Evolutionary conservation across 2,113 vertebrate species (phyloP).

Genomic region (Halichoeres trimaculatus): DNA sequence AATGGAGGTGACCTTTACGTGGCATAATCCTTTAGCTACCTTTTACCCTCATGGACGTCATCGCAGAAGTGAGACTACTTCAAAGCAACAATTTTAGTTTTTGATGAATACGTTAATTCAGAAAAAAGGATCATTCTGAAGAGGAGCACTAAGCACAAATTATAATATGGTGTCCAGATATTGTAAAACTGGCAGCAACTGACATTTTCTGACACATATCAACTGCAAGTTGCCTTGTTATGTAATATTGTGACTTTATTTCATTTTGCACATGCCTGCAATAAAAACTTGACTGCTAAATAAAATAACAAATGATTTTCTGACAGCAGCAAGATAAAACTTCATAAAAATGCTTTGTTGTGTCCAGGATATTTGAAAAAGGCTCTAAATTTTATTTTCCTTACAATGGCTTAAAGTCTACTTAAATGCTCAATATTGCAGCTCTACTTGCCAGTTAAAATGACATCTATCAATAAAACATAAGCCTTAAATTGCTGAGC

Average conservation of each 20-base stretch:
- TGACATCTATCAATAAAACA: neutral
- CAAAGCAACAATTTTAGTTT: neutral
- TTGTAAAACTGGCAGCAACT: neutral
- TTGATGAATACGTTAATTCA: neutral
- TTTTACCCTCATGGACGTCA: constrained; percentile 46
- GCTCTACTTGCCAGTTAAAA: constrained; percentile 5
- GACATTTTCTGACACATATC: neutral
- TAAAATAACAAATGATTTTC: constrained; percentile 12
- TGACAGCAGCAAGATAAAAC: constrained; percentile 26
- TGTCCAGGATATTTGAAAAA: constrained; percentile 28
- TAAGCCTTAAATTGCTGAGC: constrained; percentile 19
- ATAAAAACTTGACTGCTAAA: constrained; percentile 4
- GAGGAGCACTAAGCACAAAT: neutral
- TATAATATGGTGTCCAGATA: neutral
- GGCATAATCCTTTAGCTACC: constrained; percentile 48
- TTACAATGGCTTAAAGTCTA: constrained; percentile 1
- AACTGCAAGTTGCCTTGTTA: neutral
- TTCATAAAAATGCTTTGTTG: neutral
- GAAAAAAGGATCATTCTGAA: neutral
- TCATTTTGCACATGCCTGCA: constrained; percentile 36
- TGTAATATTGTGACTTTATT: neutral
- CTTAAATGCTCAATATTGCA: neutral
- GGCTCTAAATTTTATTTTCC: constrained; percentile 12
- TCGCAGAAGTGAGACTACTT: neutral
- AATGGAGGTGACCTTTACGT: constrained; percentile 37